These are phyloP conservation scores for Thera britannica DNA, from an alignment of 2,888 invertebrate species.

Conservation along the genomic window DNA sequence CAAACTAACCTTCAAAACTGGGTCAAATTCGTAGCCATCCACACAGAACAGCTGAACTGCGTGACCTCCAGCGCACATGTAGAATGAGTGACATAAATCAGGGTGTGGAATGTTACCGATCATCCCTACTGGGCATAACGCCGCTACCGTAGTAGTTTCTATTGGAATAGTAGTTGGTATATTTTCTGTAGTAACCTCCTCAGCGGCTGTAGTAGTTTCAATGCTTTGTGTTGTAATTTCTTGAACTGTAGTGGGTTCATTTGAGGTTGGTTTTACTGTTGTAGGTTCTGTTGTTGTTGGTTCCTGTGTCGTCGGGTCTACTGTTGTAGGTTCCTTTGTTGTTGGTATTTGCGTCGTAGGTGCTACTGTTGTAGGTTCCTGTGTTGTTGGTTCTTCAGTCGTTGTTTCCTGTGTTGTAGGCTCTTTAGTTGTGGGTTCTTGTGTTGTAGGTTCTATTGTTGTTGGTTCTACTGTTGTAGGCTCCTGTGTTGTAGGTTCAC, in stretches of 20 bases:
- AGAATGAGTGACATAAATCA: constrained; percentile 52
- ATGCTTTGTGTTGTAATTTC: constrained; percentile 5
- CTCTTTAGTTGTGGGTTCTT: not conserved
- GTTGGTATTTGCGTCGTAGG: not conserved
- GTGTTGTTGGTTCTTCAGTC: not conserved
- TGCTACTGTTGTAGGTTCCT: not conserved
- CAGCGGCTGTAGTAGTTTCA: constrained; percentile 1
- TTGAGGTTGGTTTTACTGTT: constrained; percentile 16
- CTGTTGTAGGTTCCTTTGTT: not conserved
- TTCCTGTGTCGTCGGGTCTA: not conserved
- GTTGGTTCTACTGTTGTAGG: constrained; percentile 4
- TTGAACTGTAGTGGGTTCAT: not conserved
- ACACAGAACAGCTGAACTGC: constrained; percentile 49
- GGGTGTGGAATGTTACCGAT: constrained; percentile 58
- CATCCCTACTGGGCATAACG: constrained; percentile 47
- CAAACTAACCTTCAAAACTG: constrained; percentile 34
- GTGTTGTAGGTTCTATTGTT: not conserved
- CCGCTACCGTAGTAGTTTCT: constrained; percentile 26
- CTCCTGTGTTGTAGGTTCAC: constrained; percentile 6
- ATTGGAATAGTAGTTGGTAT: constrained; percentile 13
- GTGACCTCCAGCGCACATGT: constrained; percentile 53
- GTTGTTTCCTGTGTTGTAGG: not conserved
- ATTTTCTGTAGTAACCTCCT: constrained; percentile 1
- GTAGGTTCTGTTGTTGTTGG: constrained; percentile 18
- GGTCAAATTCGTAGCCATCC: constrained; percentile 53